Evolutionary conservation across 2,797 vertebrate species (phyloP).

Genomic region (Syngnathus rostellatus): DNA sequence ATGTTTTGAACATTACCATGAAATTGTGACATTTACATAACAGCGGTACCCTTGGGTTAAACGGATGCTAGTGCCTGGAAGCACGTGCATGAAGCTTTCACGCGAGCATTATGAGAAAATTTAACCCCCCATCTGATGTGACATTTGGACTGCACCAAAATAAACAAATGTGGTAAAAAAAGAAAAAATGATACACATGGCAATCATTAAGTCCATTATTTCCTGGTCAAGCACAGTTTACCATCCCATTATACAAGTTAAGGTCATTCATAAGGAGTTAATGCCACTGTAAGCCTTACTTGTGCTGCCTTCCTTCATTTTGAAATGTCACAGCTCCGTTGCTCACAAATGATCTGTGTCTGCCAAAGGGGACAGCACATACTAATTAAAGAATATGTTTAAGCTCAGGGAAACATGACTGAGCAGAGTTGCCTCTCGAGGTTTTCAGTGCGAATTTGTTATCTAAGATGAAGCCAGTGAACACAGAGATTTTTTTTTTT

Average conservation of each 20-base stretch:
- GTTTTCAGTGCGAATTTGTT: constrained; percentile 33
- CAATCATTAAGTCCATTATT: constrained; percentile 30
- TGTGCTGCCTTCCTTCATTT: constrained; percentile 37
- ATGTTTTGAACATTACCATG: neutral
- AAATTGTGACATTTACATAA: constrained; percentile 33
- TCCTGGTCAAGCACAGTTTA: constrained; percentile 18
- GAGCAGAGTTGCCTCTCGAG: constrained; percentile 37
- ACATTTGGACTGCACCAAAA: constrained; percentile 32
- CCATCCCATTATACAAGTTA: constrained; percentile 21
- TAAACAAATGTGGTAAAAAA: neutral
- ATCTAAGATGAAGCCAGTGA: constrained; percentile 16
- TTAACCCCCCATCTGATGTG: constrained; percentile 37
- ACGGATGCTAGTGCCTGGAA: constrained; percentile 30
- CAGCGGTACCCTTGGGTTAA: constrained; percentile 25
- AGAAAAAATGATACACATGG: constrained; percentile 9
- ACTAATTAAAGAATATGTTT: constrained; percentile 52
- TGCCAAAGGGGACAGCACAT: constrained; percentile 38
- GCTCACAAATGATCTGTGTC: constrained; percentile 38
- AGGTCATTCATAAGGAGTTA: constrained; percentile 25
- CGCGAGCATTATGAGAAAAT: neutral
- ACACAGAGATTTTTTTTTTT: constrained; percentile 10
- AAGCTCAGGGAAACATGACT: constrained; percentile 43
- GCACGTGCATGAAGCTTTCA: constrained; percentile 8
- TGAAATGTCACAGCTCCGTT: constrained; percentile 54
- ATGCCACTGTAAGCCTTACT: constrained; percentile 38